Evolutionary conservation across 2,888 invertebrate species (phyloP), one percentile per base, ranked within the genome.

Genomic region (Autographa pulchrina): DNA sequence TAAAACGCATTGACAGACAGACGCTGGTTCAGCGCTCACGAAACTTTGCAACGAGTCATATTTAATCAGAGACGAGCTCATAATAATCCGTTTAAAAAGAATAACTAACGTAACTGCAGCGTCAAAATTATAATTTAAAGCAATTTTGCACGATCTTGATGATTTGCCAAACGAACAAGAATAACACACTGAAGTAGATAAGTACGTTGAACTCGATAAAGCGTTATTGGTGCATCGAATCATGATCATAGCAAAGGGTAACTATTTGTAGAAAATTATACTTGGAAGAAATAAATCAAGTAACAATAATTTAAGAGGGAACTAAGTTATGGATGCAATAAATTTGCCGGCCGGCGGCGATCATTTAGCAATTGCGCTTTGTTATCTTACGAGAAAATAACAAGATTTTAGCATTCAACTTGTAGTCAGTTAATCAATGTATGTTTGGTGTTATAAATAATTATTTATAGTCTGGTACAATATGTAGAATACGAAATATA

Each of bases 121-220:
- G 78, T 80, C 75, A 78, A 83, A 80, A 77, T 82, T 85, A 86
- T 80, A 81, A 86, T 85, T 80, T 64, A 67, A 77, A 76, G 81
- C 81, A 88, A 85, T 86, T 86, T 82, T 65, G 81, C 77, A 78
- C 71, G 76, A 83, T 85, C 82, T 91, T 90, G 88, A 91, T 82
- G 78, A 85, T 84, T 86, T 88, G 89, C 90, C 90, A 91, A 90
- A 84, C 90, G 91, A 90, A 84, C 83, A 77, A 85, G 85, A 80
- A 66, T 74, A 85, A 86, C 82, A 88, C 83, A 84, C 86, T 85
- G 86, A 85, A 65, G 80, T 74, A 77, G 72, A 79, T 77, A 81
- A 84, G 90, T 88, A 85, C 88, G 86, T 86, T 86, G 90, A 89
- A 89, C 90, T 78, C 80, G 56, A 84, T 84, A 78, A 76, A 75